These are phyloP conservation scores for Pantherophis guttatus DNA, from an alignment of 2,113 vertebrate species.

Conservation along the genomic window DNA sequence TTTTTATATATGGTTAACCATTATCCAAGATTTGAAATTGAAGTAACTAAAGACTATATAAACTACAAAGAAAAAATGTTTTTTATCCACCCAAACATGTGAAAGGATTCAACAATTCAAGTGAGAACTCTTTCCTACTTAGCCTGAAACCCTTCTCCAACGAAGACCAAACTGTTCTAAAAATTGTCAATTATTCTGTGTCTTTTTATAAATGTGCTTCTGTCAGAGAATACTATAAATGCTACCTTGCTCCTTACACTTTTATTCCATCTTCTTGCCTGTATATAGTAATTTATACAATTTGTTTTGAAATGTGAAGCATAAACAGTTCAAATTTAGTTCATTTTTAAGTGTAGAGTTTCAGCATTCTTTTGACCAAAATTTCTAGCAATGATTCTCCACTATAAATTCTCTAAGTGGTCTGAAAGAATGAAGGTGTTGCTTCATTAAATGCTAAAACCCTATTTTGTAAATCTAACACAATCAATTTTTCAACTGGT, in stretches of 20 bases:
- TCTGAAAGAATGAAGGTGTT: not conserved
- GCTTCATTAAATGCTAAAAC: not conserved
- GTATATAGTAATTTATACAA: not conserved
- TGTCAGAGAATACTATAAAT: not conserved
- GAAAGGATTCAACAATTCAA: not conserved
- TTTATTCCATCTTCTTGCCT: not conserved
- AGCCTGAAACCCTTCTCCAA: not conserved
- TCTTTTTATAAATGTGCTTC: not conserved
- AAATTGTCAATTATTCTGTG: not conserved
- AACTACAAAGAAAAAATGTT: not conserved
- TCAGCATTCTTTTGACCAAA: not conserved
- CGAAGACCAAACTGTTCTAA: not conserved
- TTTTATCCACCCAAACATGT: no score
- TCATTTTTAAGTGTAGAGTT: not conserved
- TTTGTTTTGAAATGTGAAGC: not conserved
- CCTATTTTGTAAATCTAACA: not conserved
- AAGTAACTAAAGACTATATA: not conserved
- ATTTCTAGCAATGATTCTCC: not conserved
- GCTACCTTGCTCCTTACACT: not conserved
- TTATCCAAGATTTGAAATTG: not conserved
- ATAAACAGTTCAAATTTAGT: not conserved
- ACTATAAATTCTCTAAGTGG: not conserved
- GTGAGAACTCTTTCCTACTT: not conserved
- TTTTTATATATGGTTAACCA: not conserved
- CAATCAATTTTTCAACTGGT: not conserved